These are phyloP conservation scores for Brachylomia viminalis DNA, from an alignment of 2,888 invertebrate species.

Conservation along the genomic window DNA sequence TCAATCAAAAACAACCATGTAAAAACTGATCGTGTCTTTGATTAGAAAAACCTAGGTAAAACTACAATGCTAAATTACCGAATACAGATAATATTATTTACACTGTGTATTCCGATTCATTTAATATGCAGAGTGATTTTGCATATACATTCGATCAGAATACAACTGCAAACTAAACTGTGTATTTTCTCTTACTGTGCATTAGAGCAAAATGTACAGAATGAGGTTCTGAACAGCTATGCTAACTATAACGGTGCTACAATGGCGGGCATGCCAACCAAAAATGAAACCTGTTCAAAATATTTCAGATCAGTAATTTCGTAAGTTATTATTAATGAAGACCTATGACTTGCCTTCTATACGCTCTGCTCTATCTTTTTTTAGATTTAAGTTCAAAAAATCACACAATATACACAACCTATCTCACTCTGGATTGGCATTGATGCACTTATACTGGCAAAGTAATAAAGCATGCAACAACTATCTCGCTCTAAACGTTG, in stretches of 20 bases:
- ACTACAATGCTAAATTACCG: slow-evolving; percentile 9
- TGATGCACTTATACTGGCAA: neutral
- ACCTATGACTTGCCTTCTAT: too few relatives aligned
- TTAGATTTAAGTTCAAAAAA: neutral
- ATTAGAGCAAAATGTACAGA: neutral
- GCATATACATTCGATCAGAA: slow-evolving; percentile 5
- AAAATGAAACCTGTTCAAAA: neutral
- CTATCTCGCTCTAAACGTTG: neutral
- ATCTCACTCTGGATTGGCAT: neutral
- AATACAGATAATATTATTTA: slow-evolving; percentile 37
- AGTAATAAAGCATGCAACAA: neutral
- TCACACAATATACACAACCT: neutral
- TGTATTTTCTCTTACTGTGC: slow-evolving; percentile 6
- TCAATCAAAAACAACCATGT: neutral
- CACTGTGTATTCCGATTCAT: slow-evolving; percentile 31
- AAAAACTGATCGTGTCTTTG: neutral
- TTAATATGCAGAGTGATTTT: slow-evolving; percentile 39
- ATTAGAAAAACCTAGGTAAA: slow-evolving; percentile 5
- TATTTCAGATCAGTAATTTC: too few relatives aligned
- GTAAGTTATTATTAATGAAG: too few relatives aligned
- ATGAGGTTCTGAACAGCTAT: too few relatives aligned
- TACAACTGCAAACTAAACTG: neutral
- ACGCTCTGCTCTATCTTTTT: too few relatives aligned
- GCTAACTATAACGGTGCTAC: neutral
- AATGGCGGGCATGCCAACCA: neutral